These are phyloP conservation scores for Leptothorax acervorum DNA, from an alignment of 2,888 invertebrate species.

Conservation along the genomic window DNA sequence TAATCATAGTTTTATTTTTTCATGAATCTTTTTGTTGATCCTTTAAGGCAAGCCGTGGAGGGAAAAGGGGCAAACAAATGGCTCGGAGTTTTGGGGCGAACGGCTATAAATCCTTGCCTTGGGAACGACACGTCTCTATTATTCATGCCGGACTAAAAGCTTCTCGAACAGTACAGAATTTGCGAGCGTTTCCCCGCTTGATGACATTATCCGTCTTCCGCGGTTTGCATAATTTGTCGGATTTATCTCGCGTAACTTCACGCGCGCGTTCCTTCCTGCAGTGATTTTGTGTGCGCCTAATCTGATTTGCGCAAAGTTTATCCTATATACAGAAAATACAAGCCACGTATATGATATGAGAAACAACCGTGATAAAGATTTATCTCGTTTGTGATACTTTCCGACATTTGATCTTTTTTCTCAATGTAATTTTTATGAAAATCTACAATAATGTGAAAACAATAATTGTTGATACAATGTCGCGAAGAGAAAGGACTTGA, in stretches of 20 bases:
- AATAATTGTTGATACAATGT: neutral
- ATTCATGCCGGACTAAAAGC: constrained; percentile 62
- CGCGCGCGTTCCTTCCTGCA: constrained; percentile 35
- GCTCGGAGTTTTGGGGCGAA: constrained; percentile 59
- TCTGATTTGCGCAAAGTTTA: constrained; percentile 27
- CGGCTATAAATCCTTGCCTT: constrained; percentile 67
- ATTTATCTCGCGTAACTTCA: constrained; percentile 48
- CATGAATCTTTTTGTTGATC: constrained; percentile 46
- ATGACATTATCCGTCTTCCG: constrained; percentile 54
- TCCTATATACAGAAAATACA: neutral
- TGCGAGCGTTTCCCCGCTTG: constrained; percentile 51
- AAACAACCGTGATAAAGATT: constrained; percentile 4
- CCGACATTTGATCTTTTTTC: neutral
- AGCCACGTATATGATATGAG: neutral
- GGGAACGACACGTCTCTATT: constrained; percentile 65
- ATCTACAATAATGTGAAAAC: neutral
- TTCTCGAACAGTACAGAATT: constrained; percentile 51
- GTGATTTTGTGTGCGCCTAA: constrained; percentile 38
- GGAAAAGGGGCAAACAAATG: constrained; percentile 62
- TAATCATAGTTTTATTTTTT: neutral
- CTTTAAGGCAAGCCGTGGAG: constrained; percentile 38
- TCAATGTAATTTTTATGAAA: neutral
- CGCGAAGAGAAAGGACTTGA: neutral
- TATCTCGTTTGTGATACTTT: neutral
- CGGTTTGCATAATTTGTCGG: constrained; percentile 54